Evolutionary conservation across 2,888 invertebrate genomes (phyloP), one percentile per base, ranked within the genome.

Genomic region (Stenolophus ochropezus): DNA sequence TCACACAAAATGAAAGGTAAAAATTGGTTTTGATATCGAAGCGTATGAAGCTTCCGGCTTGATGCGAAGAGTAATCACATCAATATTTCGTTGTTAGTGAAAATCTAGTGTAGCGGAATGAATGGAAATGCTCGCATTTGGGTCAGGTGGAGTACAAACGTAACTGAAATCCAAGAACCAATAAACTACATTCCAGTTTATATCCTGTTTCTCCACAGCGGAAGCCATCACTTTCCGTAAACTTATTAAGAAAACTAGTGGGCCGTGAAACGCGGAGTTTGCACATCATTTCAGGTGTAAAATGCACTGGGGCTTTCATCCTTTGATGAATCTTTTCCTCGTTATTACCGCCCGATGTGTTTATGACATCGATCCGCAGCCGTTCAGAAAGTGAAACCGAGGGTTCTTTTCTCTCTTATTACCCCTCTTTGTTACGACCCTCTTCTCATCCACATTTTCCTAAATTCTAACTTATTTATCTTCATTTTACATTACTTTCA

Each of bases 401-500:
- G 56, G 56, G 56, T 21, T 56, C 56, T 56, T 56, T 56, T 56
- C 56, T 8, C 4, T 47, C 27, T 69, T 69, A 69, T 69, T 25
- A 69, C n/a, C n/a, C n/a, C n/a, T n/a, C n/a, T n/a, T n/a, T n/a
- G n/a, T n/a, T n/a, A n/a, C n/a, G n/a, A n/a, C n/a, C n/a, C n/a
- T n/a, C n/a, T n/a, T n/a, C n/a, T n/a, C n/a, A n/a, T n/a, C n/a
- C n/a, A n/a, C n/a, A n/a, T n/a, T n/a, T n/a, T n/a, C n/a, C n/a
- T n/a, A n/a, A n/a, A n/a, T n/a, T n/a, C n/a, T n/a, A n/a, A n/a
- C n/a, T n/a, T n/a, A n/a, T n/a, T n/a, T n/a, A n/a, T n/a, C n/a
- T n/a, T 74, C 74, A 76, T 56, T 76, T 76, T 76, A 56, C 76
- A 76, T 76, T n/a, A n/a, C n/a, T n/a, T n/a, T n/a, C n/a, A n/a